These are phyloP conservation scores for Nibea albiflora DNA, from an alignment of 2,113 vertebrate species.

Conservation along the genomic window DNA sequence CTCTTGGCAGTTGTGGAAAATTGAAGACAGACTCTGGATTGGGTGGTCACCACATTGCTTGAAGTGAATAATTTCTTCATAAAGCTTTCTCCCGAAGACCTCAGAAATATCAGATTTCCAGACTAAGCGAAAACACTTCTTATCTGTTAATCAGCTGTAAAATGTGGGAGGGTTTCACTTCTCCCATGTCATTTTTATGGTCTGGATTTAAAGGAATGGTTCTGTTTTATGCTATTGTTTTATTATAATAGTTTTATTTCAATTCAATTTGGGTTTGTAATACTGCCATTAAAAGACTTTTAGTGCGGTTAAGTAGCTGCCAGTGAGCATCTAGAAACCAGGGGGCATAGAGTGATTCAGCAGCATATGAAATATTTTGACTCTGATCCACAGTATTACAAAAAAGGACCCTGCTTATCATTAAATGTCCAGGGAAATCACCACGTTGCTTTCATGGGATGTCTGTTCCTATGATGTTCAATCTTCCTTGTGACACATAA, in stretches of 20 bases:
- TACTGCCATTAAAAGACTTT: background rate
- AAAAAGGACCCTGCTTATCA: background rate
- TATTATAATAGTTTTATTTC: background rate
- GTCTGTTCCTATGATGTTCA: background rate
- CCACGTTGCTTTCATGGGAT: background rate
- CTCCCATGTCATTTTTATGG: background rate
- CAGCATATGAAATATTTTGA: background rate
- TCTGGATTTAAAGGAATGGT: background rate
- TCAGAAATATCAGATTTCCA: conserved; percentile 51
- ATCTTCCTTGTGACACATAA: background rate
- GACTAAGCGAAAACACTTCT: conserved; percentile 16
- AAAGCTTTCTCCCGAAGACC: conserved; percentile 30
- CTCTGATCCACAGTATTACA: background rate
- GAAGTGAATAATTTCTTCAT: conserved; percentile 61
- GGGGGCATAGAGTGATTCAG: background rate
- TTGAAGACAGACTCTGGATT: conserved; percentile 56
- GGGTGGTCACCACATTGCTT: conserved; percentile 57
- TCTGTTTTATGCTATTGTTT: background rate
- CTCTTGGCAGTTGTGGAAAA: conserved; percentile 69
- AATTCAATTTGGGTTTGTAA: background rate
- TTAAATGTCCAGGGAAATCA: background rate
- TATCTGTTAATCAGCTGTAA: conserved; percentile 15
- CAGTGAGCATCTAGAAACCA: background rate
- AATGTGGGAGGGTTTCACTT: background rate
- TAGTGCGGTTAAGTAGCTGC: background rate